Percentiles rank a stretch among this genome's conserved stretches.
phyloP scores from a whole-genome alignment of 2,888 invertebrate genomes.

The Dynastes hyllus region DNA sequence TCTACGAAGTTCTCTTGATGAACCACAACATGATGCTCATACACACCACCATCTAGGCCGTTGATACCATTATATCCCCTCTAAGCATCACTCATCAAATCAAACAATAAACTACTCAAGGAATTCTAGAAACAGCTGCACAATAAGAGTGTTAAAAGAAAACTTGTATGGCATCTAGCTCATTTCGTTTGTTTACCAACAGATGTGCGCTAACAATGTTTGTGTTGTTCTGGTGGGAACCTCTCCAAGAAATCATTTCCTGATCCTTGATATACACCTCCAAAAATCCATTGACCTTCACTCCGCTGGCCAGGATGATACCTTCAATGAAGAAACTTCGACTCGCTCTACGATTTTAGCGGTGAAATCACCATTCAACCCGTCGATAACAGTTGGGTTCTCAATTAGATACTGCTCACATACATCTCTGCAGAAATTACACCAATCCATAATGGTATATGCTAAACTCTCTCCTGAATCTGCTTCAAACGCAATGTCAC shows the following conservation, averaged over 20 bases:
- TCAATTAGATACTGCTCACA: too few species aligned
- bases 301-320: neutral
- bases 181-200: too few species aligned
- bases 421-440: too few species aligned
- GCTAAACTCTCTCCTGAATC: neutral
- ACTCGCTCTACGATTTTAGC: too few species aligned
- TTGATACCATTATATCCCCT: conserved; percentile 6
- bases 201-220: neutral
- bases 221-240: neutral
- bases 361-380: too few species aligned
- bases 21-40: conserved; percentile 21
- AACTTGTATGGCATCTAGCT: too few species aligned
- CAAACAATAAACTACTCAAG: neutral
- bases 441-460: neutral
- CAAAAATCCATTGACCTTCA: neutral
- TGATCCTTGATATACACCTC: neutral
- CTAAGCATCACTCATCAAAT: neutral
- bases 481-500: neutral
- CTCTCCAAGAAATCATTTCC: neutral
- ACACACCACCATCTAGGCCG: conserved; percentile 4
- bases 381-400: too few species aligned
- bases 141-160: neutral
- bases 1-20: conserved; percentile 19
- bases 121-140: neutral
- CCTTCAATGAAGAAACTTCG: too few species aligned